These are phyloP conservation scores for Digitonthophagus gazella DNA, from an alignment of 2,888 invertebrate genomes.

Conservation along the genomic window DNA sequence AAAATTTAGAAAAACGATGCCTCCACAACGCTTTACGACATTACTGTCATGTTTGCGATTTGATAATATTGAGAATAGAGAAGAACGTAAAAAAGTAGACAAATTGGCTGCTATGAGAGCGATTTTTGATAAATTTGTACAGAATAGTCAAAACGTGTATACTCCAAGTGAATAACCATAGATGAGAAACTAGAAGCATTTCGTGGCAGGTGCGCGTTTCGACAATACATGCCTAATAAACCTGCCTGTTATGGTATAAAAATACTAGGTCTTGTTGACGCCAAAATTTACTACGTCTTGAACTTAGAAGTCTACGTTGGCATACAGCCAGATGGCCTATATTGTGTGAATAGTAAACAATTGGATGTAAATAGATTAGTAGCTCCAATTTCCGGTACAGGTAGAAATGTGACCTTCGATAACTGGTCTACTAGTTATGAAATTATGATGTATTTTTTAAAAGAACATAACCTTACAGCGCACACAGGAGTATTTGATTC, in stretches of 20 bases:
- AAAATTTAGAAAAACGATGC: constrained; percentile 33
- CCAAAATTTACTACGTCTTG: constrained; percentile 2
- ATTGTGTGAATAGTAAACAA: constrained; percentile 1
- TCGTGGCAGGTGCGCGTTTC: constrained; percentile 11
- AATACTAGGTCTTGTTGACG: constrained; percentile 14
- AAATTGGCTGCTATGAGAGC: constrained; percentile 23
- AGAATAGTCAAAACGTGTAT: constrained; percentile 4
- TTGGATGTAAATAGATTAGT: constrained; percentile 16
- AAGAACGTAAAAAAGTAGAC: constrained; percentile 27
- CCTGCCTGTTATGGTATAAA: constrained; percentile 17
- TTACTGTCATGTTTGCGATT: constrained; percentile 31
- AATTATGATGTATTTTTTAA: no score
- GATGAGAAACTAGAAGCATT: constrained; percentile 17
- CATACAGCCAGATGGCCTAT: constrained; percentile 18
- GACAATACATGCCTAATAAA: constrained; percentile 19
- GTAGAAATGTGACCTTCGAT: constrained; percentile 24
- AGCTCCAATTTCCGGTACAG: constrained; percentile 13
- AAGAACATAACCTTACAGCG: no score
- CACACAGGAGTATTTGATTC: no score
- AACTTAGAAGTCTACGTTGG: constrained; percentile 21
- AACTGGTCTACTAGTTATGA: constrained; percentile 22
- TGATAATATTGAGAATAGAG: constrained; percentile 27
- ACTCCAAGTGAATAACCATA: constrained; percentile 3
- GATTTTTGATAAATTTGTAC: constrained; percentile 8
- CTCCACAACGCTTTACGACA: constrained; percentile 31